phyloP scores from a whole-genome alignment of 2,797 vertebrate genomes.

The Notamacropus eugenii region DNA sequence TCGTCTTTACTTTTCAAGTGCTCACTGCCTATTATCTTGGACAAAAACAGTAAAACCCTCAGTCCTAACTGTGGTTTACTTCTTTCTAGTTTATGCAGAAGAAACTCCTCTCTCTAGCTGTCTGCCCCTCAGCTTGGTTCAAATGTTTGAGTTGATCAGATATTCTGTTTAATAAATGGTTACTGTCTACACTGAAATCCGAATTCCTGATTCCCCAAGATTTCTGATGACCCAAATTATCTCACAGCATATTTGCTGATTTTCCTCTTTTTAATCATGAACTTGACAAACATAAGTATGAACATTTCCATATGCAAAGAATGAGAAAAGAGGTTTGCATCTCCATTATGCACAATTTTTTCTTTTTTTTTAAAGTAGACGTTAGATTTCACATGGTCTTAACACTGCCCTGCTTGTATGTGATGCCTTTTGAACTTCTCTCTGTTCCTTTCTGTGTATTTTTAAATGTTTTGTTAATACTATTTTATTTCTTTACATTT shows the following conservation, averaged over 20 bases:
- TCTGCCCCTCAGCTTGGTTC: fast-evolving
- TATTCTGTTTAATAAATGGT: not conserved
- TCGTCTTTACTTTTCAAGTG: not conserved
- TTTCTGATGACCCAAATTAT: too few relatives aligned
- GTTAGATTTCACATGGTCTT: not conserved
- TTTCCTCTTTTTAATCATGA: not conserved
- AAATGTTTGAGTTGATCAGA: too few relatives aligned
- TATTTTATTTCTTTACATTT: not conserved
- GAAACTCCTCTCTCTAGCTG: not conserved
- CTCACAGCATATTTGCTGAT: not conserved
- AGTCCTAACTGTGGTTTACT: not conserved
- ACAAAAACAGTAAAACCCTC: not conserved
- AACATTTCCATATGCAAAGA: not conserved
- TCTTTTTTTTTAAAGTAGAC: not conserved
- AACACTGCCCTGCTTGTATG: not conserved
- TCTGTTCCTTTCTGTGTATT: not conserved
- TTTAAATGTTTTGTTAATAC: not conserved
- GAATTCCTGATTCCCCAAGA: fast-evolving
- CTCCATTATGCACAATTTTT: not conserved
- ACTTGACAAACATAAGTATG: not conserved
- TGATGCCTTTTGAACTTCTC: not conserved
- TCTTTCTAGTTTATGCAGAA: slow-evolving; percentile 3
- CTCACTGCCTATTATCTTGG: slow-evolving; percentile 12
- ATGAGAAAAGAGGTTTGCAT: not conserved
- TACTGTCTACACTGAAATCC: not conserved